These are phyloP conservation scores for Tyria jacobaeae DNA, from an alignment of 2,888 invertebrate genomes.

Conservation along the genomic window DNA sequence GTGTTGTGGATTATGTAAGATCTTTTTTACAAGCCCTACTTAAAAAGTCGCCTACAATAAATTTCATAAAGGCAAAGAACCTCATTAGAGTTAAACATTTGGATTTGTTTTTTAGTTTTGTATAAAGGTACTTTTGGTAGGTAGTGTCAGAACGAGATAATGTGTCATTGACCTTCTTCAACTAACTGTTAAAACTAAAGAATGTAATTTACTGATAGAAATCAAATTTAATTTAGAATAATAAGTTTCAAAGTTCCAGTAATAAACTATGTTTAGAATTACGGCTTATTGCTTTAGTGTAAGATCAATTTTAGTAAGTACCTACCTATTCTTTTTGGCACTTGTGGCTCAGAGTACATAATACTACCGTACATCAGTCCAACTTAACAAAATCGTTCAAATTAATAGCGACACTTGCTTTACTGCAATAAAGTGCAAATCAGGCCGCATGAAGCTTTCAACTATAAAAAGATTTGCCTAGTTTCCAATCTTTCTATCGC, in stretches of 20 bases:
- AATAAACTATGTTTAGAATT: constrained; percentile 60
- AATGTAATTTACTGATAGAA: constrained; percentile 5
- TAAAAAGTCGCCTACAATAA: not conserved
- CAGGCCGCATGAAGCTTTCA: too few species aligned
- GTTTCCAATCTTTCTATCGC: too few species aligned
- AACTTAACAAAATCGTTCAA: too few species aligned
- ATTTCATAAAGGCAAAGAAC: not conserved
- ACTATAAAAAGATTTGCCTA: too few species aligned
- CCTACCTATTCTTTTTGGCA: not conserved
- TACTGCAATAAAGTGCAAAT: too few species aligned
- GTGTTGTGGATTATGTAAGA: too few species aligned
- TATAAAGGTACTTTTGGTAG: not conserved
- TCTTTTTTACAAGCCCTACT: too few species aligned
- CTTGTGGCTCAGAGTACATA: too few species aligned
- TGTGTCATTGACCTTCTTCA: constrained; percentile 6
- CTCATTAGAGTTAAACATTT: not conserved
- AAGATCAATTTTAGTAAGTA: constrained; percentile 62
- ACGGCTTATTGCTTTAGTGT: constrained; percentile 47
- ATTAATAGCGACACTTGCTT: too few species aligned
- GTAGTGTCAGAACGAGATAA: constrained; percentile 4
- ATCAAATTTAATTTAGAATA: constrained; percentile 4
- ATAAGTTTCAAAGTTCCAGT: constrained; percentile 6
- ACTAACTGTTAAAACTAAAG: constrained; percentile 2
- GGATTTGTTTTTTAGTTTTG: not conserved
- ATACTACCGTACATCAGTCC: too few species aligned